Conservation (phyloP, 1,140 invertebrate species). For the Idris sp. region DNA sequence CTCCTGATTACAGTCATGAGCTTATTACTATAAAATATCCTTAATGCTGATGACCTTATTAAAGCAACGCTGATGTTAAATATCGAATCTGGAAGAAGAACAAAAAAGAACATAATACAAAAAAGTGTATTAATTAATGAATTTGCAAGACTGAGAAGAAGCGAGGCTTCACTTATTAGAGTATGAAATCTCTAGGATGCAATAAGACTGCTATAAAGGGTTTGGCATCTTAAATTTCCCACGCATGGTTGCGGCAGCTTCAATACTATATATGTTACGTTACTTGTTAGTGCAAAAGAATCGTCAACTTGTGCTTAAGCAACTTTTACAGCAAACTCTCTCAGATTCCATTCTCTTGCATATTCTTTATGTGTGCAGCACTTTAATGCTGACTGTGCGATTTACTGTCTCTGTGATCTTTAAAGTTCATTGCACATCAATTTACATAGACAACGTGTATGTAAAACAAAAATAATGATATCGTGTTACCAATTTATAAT, state of each 20-base stretch:
- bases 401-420: constrained; percentile 41
- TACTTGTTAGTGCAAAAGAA: constrained; percentile 32
- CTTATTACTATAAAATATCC: too few relatives aligned
- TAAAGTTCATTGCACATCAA: constrained; percentile 61
- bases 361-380: constrained; percentile 38
- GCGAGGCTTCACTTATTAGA: neutral
- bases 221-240: constrained; percentile 36
- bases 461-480: too few relatives aligned
- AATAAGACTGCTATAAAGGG: constrained; percentile 18
- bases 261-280: too few relatives aligned
- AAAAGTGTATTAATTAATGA: too few relatives aligned
- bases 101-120: too few relatives aligned
- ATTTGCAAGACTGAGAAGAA: constrained; percentile 1
- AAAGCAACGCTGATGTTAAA: too few relatives aligned
- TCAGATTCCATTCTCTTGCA: constrained; percentile 32
- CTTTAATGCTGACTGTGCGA: constrained; percentile 36
- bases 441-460: too few relatives aligned
- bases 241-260: constrained; percentile 22
- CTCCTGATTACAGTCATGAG: too few relatives aligned
- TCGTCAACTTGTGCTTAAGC: constrained; percentile 48
- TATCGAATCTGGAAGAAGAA: too few relatives aligned
- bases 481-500: too few relatives aligned
- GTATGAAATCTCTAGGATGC: constrained; percentile 20
- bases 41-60: too few relatives aligned
- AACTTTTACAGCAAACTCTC: constrained; percentile 25